Evolutionary conservation across 2,797 vertebrate species (phyloP), one percentile per base, ranked within the genome.

Genomic region (Sparus aurata): DNA sequence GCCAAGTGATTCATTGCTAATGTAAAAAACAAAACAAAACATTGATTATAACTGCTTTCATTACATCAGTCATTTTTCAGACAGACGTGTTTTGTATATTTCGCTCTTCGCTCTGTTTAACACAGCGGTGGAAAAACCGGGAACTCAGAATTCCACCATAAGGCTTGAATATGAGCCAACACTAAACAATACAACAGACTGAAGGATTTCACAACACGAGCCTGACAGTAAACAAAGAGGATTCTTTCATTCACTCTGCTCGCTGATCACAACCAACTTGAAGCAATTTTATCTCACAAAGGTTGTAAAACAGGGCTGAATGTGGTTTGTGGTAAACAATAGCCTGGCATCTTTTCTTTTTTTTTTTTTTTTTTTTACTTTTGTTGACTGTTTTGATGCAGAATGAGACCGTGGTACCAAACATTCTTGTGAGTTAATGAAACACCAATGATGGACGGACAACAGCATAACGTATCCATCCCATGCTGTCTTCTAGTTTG

Each of bases 321-420:
- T 88, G 85, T 57, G 76, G 76, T 85, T 70, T 83, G 45, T 72
- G 52, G 82, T 59, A 50, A 77, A 87, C 77, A 87, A 83, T 62
- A 54, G 43, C 41, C 50, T 53, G 76, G 67, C 66, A 77, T 57
- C n/a, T 27, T 82, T 83, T 9, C 38, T 9, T 38, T 6, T 1
- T 3, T 6, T 34, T 34, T 34, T 53, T n/a, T n/a, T 43, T 12
- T 30, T 38, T 9, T 38, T 1, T 0, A 38, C 10, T 38, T 38
- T 38, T 53, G 76, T 15, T 52, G 61, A 85, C 57, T 82, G 72
- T 80, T 86, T 79, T 45, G 68, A 76, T 63, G 79, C 58, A 69
- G 25, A 52, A 75, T 72, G 79, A 68, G 50, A 54, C 30, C 2
- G 45, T 54, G n/a, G 47, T 62, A 58, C 75, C 69, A 77, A 80